These are phyloP conservation scores for Cryptoleucopteryx plumbea DNA, from an alignment of 2,113 vertebrate species.

Conservation along the genomic window DNA sequence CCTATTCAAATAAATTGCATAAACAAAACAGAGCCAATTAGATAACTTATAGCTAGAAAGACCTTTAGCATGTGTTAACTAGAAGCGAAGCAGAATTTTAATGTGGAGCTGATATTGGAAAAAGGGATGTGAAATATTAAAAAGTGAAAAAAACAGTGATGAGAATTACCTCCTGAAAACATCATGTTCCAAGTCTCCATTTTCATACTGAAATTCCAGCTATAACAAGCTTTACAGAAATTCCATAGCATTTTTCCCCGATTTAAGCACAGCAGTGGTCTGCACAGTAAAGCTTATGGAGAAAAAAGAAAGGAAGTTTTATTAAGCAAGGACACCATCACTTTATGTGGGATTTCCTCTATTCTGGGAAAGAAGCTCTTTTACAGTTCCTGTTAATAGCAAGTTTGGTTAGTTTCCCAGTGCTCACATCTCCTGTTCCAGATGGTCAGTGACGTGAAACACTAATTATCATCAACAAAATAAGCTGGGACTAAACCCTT, in stretches of 20 bases:
- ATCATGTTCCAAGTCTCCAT: neutral
- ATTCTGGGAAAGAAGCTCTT: neutral
- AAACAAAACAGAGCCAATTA: slow-evolving; percentile 20
- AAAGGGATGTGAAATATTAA: neutral
- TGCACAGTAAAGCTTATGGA: neutral
- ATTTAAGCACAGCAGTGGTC: neutral
- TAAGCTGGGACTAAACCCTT: slow-evolving; percentile 43
- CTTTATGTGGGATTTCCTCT: neutral
- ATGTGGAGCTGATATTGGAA: neutral
- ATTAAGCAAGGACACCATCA: neutral
- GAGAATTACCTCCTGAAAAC: neutral
- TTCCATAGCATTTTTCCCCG: neutral
- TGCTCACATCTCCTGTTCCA: slow-evolving; percentile 34
- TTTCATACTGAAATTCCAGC: slow-evolving; percentile 18
- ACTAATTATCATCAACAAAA: slow-evolving; percentile 51
- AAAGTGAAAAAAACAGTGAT: neutral
- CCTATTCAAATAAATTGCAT: slow-evolving; percentile 26
- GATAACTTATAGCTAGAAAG: neutral
- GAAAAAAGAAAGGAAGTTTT: neutral
- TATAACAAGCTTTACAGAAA: slow-evolving; percentile 1
- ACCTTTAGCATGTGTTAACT: neutral
- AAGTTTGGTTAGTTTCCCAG: slow-evolving; percentile 43
- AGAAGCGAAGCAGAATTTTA: neutral
- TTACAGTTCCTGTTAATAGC: slow-evolving; percentile 22
- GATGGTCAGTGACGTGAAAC: slow-evolving; percentile 52